A percentile compares a stretch with the other conserved stretches of the same genome.
These are phyloP conservation scores for Argynnis bischoffii DNA, from an alignment of 2,888 invertebrate species.

Conservation along the genomic window DNA sequence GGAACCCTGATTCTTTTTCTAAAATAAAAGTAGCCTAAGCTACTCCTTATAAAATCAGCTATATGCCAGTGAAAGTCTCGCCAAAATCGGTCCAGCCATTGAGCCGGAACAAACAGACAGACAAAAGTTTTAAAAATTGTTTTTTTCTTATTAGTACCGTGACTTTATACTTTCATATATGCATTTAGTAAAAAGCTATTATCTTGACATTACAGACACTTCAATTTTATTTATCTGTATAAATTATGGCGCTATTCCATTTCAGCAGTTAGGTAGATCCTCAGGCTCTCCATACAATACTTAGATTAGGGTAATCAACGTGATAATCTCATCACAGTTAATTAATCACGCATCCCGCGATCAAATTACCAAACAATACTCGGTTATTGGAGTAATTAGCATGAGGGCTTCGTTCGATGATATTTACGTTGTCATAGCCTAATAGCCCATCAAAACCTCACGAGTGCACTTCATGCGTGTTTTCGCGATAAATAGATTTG, in stretches of 20 bases:
- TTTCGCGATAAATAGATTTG: constrained; percentile 3
- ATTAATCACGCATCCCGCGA: constrained; percentile 23
- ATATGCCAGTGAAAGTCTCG: no score
- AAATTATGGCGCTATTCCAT: background rate
- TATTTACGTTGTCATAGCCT: constrained; percentile 48
- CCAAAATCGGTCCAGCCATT: no score
- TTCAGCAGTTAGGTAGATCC: background rate
- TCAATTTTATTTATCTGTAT: background rate
- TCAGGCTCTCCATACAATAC: background rate
- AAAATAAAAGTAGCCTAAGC: no score
- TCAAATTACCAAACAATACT: constrained; percentile 34
- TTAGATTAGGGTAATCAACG: background rate
- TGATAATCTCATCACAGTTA: constrained; percentile 11
- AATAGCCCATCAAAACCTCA: constrained; percentile 4
- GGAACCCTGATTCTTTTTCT: no score
- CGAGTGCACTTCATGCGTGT: constrained; percentile 2
- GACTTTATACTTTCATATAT: no score
- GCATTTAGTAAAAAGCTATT: no score
- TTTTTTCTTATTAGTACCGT: no score
- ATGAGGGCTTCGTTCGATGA: constrained; percentile 41
- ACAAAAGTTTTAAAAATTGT: no score
- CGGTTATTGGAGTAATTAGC: constrained; percentile 39
- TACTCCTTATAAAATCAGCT: no score
- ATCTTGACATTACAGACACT: no score
- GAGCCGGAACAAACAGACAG: no score